Evolutionary conservation across 2,113 vertebrate species (phyloP).

Genomic region (Pelodiscus sinensis): DNA sequence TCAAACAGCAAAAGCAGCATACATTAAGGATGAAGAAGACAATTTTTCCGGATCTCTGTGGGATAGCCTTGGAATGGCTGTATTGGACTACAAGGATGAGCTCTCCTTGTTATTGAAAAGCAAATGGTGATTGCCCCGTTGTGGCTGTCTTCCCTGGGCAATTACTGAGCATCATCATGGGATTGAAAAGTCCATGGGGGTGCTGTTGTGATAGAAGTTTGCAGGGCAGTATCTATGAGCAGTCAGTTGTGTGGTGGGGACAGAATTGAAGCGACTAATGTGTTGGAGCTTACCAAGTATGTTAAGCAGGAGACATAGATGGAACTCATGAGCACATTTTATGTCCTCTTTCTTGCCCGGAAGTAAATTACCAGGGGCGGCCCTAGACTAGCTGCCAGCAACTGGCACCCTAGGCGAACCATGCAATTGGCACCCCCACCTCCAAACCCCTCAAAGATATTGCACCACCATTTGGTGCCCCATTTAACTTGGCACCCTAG

Average conservation of each 20-base stretch:
- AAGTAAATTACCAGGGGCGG: not conserved
- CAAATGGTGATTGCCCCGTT: not conserved
- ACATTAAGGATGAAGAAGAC: accelerated
- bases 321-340: not conserved
- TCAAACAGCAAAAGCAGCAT: not conserved
- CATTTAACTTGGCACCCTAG: no score
- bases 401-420: no score
- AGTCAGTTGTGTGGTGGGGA: not conserved
- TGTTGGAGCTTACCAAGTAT: not conserved
- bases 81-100: accelerated
- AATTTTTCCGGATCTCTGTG: accelerated
- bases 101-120: not conserved
- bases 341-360: not conserved
- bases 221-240: accelerated
- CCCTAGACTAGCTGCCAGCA: no score
- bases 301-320: not conserved
- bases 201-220: not conserved
- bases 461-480: no score
- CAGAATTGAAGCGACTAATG: not conserved
- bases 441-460: no score
- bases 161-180: not conserved
- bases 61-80: not conserved
- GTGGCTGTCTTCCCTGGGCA: not conserved
- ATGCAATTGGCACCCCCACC: no score
- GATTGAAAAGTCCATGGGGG: accelerated